These are phyloP conservation scores for Cheilosia vernalis DNA, from an alignment of 2,888 invertebrate species.

Conservation along the genomic window DNA sequence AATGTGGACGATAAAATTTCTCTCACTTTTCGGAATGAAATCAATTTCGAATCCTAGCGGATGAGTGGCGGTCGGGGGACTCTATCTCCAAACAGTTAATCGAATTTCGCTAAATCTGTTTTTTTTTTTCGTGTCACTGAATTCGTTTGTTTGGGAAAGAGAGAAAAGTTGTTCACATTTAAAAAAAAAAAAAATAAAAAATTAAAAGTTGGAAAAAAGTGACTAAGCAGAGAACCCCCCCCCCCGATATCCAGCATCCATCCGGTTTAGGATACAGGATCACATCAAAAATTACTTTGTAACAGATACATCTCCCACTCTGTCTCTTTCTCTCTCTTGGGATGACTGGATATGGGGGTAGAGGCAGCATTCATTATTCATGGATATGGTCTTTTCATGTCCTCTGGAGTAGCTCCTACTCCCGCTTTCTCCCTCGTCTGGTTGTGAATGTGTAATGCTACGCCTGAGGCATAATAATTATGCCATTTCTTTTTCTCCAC, in stretches of 20 bases:
- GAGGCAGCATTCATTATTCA: constrained; percentile 75
- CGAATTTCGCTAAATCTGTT: constrained; percentile 45
- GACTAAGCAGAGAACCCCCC: background rate
- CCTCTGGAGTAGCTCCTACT: constrained; percentile 40
- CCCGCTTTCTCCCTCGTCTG: constrained; percentile 22
- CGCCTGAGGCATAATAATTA: constrained; percentile 73
- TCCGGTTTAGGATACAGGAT: constrained; percentile 45
- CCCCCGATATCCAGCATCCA: constrained; percentile 28
- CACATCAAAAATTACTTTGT: constrained; percentile 68
- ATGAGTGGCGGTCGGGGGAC: no score
- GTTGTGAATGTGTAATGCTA: constrained; percentile 60
- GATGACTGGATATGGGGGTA: background rate
- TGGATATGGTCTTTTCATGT: constrained; percentile 81
- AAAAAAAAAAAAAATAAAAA: constrained; percentile 18
- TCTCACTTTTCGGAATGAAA: constrained; percentile 64
- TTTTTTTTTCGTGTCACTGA: constrained; percentile 18
- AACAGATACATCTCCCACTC: constrained; percentile 53
- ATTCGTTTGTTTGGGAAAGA: constrained; percentile 35
- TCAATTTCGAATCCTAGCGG: constrained; percentile 55
- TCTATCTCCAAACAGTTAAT: constrained; percentile 23
- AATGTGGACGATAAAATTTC: constrained; percentile 63
- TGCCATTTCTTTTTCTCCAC: constrained; percentile 65
- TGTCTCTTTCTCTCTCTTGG: constrained; percentile 4
- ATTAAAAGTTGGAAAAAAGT: no score
- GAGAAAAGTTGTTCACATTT: constrained; percentile 41